Conservation (phyloP, 1,140 invertebrate species). For the Drosophila tristis region DNA sequence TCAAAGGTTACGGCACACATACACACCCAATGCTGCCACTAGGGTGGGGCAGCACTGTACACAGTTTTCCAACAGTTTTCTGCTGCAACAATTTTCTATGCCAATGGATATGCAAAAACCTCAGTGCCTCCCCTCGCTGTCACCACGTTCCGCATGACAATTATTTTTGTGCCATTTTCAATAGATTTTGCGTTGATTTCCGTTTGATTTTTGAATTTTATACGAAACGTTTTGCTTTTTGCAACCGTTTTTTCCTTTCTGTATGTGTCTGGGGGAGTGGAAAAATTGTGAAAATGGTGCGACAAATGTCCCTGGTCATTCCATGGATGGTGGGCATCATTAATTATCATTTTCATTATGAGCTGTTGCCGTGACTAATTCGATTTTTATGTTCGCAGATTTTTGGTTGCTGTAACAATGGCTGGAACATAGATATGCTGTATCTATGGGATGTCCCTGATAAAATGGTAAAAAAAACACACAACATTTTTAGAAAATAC, state of each 20-base stretch:
- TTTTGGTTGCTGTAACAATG: background rate
- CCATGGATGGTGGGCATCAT: constrained; percentile 35
- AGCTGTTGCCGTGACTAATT: constrained; percentile 71
- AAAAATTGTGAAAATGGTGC: constrained; percentile 33
- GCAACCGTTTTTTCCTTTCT: constrained; percentile 30
- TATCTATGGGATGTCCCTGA: background rate
- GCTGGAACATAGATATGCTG: too few relatives aligned
- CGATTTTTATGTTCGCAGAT: constrained; percentile 56
- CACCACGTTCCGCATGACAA: constrained; percentile 62
- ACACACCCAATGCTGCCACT: constrained; percentile 4
- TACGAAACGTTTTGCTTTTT: constrained; percentile 28
- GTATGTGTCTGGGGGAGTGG: constrained; percentile 30
- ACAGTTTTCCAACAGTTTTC: background rate
- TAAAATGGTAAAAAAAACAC: background rate
- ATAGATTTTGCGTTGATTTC: constrained; percentile 63
- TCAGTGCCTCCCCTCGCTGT: constrained; percentile 22
- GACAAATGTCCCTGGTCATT: constrained; percentile 44
- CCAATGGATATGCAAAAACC: constrained; percentile 68
- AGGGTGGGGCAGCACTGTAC: constrained; percentile 24
- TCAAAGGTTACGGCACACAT: constrained; percentile 60
- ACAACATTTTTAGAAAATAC: background rate
- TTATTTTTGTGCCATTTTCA: constrained; percentile 69
- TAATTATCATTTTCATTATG: constrained; percentile 76
- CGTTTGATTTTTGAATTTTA: constrained; percentile 52
- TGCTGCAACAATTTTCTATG: constrained; percentile 62